phyloP scores from a whole-genome alignment of 2,797 vertebrate genomes.

The Taeniopygia guttata region DNA sequence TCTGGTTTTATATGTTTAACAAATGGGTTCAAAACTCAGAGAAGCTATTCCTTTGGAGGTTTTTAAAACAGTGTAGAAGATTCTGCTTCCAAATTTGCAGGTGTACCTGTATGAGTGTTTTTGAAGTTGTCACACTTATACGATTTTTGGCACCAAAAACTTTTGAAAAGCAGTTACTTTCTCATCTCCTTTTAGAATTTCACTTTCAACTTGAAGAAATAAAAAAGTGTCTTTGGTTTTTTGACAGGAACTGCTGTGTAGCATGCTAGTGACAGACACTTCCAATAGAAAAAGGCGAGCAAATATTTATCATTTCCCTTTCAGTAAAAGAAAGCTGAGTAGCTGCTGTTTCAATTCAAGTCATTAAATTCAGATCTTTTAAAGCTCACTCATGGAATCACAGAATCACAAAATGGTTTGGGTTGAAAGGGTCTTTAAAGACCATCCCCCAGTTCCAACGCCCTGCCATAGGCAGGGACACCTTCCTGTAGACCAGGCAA shows the following conservation, averaged over 20 bases:
- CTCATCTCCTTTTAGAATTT: not conserved
- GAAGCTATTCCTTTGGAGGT: not conserved
- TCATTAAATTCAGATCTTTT: not conserved
- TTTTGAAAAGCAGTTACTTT: not conserved
- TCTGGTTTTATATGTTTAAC: not conserved
- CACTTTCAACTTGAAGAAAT: not conserved
- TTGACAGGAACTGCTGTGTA: not conserved
- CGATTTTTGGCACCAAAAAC: not conserved
- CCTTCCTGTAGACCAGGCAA: not conserved
- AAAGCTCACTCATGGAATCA: not conserved
- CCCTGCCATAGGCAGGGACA: not conserved
- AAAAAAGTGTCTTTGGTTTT: not conserved
- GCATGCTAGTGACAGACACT: not conserved
- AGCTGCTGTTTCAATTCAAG: not conserved
- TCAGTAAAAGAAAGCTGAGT: not conserved
- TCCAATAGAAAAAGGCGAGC: not conserved
- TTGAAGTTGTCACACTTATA: not conserved
- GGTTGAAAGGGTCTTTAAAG: not conserved
- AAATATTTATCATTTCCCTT: not conserved
- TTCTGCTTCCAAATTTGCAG: not conserved
- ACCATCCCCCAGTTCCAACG: not conserved
- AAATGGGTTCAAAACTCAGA: not conserved
- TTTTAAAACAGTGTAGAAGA: accelerated
- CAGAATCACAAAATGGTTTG: not conserved
- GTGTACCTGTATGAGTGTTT: accelerated